These are phyloP conservation scores for Chorisops tibialis DNA, from an alignment of 2,888 invertebrate genomes.

Conservation along the genomic window DNA sequence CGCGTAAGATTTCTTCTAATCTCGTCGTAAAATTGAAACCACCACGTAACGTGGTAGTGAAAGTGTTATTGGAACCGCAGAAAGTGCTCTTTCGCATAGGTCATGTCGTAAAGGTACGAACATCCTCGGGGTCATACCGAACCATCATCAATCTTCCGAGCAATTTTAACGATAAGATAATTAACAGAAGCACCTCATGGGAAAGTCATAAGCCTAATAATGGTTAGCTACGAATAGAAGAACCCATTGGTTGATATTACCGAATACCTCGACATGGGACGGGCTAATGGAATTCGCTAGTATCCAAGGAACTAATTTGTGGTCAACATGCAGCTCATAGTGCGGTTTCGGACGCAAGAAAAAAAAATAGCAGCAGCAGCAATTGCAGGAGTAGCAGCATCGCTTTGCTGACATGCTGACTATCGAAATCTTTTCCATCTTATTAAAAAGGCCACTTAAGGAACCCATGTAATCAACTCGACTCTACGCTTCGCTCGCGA, in stretches of 20 bases:
- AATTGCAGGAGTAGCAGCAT: not conserved
- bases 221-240: conserved; percentile 6
- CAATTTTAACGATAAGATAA: conserved; percentile 18
- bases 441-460: not conserved
- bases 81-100: not conserved
- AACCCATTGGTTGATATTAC: conserved; percentile 9
- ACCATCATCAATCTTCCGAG: conserved; percentile 19
- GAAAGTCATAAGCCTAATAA: conserved; percentile 1
- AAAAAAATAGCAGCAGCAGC: too few species aligned
- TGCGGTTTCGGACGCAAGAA: too few species aligned
- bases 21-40: not conserved
- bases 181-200: conserved; percentile 12
- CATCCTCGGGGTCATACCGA: conserved; percentile 15
- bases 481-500: not conserved
- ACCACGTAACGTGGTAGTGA: conserved; percentile 1
- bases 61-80: conserved; percentile 10
- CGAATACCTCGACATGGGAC: conserved; percentile 17
- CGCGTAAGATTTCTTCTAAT: not conserved
- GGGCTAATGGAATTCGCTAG: conserved; percentile 24
- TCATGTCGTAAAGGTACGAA: not conserved
- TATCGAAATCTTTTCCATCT: conserved; percentile 7
- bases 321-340: conserved; percentile 27
- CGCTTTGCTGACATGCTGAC: not conserved
- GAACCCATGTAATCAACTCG: conserved; percentile 6
- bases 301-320: conserved; percentile 20